Evolutionary conservation across 2,888 invertebrate genomes (phyloP), one percentile per base, ranked within the genome.

Genomic region (Biston betularia): DNA sequence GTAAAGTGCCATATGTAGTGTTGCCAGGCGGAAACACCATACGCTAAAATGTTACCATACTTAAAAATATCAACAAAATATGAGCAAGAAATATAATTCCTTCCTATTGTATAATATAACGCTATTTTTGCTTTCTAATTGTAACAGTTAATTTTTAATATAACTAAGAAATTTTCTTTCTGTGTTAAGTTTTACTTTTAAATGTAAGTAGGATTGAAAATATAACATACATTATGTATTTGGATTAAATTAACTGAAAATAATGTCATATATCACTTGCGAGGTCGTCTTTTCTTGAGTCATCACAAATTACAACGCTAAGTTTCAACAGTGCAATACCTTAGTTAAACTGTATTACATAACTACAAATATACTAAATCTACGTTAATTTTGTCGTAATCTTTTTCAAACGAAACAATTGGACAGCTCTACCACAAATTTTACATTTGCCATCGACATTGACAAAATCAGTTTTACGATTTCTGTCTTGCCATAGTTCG

Each of bases 11-110:
- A 93, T 93, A 93, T 81, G 76, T 82, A 84, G 87, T 89, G 89
- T 91, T 90, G 90, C 90, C 88, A 89, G 73, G 85, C 92, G 89
- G 88, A 88, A 88, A 90, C 90, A 92, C 90, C 89, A 90, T 88
- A 85, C 76, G 75, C 82, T 77, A 80, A 65, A 87, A 90, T 89
- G 93, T 93, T 93, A 93, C 93, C 93, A 92, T 89, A 84, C 80
- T 75, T 81, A 83, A 86, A 74, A 78, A 24, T 24, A 58, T 71
- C 72, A 77, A 75, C 69, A 72, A 75, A 74, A 70, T 76, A 74
- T 77, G 76, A 83, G 77, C 77, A 79, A 87, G 80, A 82, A 79
- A 82, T 85, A 60, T 65, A 72, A 82, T 83, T 86, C 85, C 87
- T 87, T 89, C 88, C 88, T 89, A 85, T 81, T 84, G 83, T 90